These are phyloP conservation scores for Homarus americanus DNA, from an alignment of 1,140 invertebrate species.

Conservation along the genomic window DNA sequence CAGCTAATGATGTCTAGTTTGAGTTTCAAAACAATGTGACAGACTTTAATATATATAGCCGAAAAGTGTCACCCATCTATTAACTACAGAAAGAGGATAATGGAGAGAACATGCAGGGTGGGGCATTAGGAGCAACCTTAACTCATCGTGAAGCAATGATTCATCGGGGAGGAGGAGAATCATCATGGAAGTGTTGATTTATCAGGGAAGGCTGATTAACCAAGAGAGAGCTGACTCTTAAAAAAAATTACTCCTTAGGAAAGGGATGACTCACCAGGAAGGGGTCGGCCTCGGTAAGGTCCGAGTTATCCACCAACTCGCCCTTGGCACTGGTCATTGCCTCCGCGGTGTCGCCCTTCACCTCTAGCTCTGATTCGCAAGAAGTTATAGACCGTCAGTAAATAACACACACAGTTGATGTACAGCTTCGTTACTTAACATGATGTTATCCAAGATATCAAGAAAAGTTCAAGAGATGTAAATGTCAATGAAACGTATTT, in stretches of 20 bases:
- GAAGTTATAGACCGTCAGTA: no score
- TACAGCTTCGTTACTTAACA: no score
- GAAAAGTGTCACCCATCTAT: no score
- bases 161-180: not conserved
- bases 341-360: not conserved
- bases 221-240: not conserved
- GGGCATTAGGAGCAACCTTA: not conserved
- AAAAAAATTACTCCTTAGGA: not conserved
- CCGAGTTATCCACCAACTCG: not conserved
- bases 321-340: not conserved
- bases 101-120: no score
- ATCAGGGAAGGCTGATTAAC: not conserved
- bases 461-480: no score
- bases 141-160: not conserved
- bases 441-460: no score
- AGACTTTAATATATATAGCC: no score
- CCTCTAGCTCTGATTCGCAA: conserved; percentile 17
- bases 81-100: no score
- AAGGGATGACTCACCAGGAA: conserved; percentile 29
- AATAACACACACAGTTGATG: no score
- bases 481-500: no score
- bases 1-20: no score
- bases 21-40: no score
- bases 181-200: not conserved
- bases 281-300: conserved; percentile 28